These are phyloP conservation scores for Coenobita brevimanus DNA, from an alignment of 1,140 invertebrate genomes.

Conservation along the genomic window DNA sequence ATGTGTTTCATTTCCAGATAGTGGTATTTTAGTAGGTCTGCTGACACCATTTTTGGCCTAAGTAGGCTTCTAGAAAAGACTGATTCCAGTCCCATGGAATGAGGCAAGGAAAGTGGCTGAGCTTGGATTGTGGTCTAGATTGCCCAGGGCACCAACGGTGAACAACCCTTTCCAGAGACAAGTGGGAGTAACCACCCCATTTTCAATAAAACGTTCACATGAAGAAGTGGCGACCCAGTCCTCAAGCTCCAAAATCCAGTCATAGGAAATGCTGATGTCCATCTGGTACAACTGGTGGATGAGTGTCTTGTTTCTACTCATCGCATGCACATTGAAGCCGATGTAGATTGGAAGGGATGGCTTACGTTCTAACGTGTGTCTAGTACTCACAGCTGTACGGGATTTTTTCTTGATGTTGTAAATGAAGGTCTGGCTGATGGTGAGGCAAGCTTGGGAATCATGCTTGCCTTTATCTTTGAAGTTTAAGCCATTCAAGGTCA, in stretches of 20 bases:
- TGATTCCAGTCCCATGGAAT: constrained; percentile 19
- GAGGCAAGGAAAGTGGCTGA: constrained; percentile 18
- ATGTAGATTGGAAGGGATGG: constrained; percentile 45
- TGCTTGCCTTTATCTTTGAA: constrained; percentile 27
- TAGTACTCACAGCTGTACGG: neutral
- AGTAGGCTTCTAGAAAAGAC: constrained; percentile 3
- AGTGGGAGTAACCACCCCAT: neutral
- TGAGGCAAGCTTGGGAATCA: constrained; percentile 31
- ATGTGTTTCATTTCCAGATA: constrained; percentile 12
- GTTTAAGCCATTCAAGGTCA: constrained; percentile 50
- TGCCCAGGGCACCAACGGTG: constrained; percentile 1
- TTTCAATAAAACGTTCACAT: constrained; percentile 7
- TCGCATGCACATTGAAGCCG: constrained; percentile 33
- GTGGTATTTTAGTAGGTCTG: constrained; percentile 5
- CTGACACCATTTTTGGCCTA: neutral
- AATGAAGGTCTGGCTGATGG: constrained; percentile 24
- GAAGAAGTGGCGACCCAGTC: constrained; percentile 9
- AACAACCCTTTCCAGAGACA: constrained; percentile 1
- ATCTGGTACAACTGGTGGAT: constrained; percentile 5
- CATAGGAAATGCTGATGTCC: constrained; percentile 36
- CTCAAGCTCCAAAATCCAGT: neutral
- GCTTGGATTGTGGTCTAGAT: constrained; percentile 10
- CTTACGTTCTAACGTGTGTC: constrained; percentile 30
- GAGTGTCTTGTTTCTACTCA: constrained; percentile 29
- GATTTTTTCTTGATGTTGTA: constrained; percentile 9